A percentile compares a stretch with the other conserved stretches of the same genome.
Evolutionary conservation across 2,888 invertebrate species (phyloP).

Genomic region (Philopedon plagiatum): DNA sequence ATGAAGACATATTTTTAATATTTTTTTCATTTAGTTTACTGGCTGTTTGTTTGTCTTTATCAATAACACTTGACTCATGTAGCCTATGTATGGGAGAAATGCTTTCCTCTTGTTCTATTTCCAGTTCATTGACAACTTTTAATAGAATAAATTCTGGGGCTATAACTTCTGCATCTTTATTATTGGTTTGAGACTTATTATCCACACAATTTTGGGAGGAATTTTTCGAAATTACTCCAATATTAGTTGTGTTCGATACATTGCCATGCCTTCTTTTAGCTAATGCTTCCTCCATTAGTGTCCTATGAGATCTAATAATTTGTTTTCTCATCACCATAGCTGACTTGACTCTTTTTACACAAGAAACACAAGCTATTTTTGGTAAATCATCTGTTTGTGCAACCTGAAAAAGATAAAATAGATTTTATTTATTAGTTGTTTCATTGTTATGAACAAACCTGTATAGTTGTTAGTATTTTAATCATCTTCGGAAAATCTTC

Average conservation of each 20-base stretch:
- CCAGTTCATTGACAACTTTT: background rate
- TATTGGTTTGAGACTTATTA: background rate
- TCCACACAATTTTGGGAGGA: background rate
- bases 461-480: conserved; percentile 59
- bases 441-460: conserved; percentile 53
- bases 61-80: background rate
- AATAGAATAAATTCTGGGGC: background rate
- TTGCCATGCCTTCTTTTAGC: background rate
- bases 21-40: background rate
- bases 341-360: conserved; percentile 15
- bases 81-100: background rate
- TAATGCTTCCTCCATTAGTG: conserved; percentile 9
- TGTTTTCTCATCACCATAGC: conserved; percentile 24
- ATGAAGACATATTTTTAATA: background rate
- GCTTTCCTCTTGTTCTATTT: background rate
- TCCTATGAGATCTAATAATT: conserved; percentile 18
- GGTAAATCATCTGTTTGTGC: conserved; percentile 7
- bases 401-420: background rate
- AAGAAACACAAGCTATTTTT: conserved; percentile 21
- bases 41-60: background rate
- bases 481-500: conserved; percentile 58
- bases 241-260: background rate
- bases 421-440: background rate
- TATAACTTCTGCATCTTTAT: background rate
- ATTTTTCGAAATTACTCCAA: background rate